Conservation (phyloP, 2,113 vertebrate species). For the Rutilus rutilus region DNA sequence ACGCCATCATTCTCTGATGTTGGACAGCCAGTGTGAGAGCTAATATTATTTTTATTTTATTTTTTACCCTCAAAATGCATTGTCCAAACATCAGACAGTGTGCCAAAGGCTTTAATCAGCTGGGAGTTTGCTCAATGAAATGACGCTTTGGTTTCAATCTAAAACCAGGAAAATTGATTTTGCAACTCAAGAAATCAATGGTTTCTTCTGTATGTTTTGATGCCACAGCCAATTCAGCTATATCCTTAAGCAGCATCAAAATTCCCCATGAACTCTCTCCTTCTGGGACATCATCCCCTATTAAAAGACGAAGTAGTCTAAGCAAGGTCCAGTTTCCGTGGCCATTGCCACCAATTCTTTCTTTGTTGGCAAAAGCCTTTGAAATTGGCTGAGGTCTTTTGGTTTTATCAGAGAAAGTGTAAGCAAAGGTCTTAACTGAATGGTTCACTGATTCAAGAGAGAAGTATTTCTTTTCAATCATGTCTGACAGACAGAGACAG, state of each 20-base stretch:
- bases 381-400: slow-evolving; percentile 5
- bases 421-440: background rate
- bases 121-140: background rate
- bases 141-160: slow-evolving; percentile 5
- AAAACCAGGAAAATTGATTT: slow-evolving; percentile 2
- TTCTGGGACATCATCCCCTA: slow-evolving; percentile 14
- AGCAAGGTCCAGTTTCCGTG: background rate
- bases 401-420: slow-evolving; percentile 10
- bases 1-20: slow-evolving; percentile 17
- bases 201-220: background rate
- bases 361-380: background rate
- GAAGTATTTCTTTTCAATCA: background rate
- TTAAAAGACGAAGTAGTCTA: background rate
- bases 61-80: background rate
- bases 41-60: too few species aligned
- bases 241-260: slow-evolving; percentile 10
- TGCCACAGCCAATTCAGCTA: background rate
- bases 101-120: slow-evolving; percentile 21
- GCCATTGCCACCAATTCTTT: slow-evolving; percentile 18
- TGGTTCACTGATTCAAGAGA: background rate
- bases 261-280: background rate
- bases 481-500: background rate
- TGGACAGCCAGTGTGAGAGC: slow-evolving; percentile 8
- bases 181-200: background rate
- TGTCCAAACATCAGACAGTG: slow-evolving; percentile 12